Evolutionary conservation across 2,113 vertebrate genomes (phyloP), one percentile per base, ranked within the genome.

Genomic region (Pelobates fuscus): DNA sequence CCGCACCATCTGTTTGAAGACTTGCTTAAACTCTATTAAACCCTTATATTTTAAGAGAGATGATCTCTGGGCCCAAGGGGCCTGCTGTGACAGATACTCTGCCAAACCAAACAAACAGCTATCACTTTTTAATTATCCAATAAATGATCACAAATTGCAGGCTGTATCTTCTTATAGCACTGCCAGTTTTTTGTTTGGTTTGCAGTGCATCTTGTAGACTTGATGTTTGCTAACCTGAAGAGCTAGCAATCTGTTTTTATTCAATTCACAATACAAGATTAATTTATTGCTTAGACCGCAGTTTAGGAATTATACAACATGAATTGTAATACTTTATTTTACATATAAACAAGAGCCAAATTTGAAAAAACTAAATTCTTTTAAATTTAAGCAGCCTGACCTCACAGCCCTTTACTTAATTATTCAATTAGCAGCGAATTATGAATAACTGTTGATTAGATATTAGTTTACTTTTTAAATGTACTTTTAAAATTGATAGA

Each of bases 1-100:
- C 92, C 90, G 87, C 88, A 88, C 95, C 97, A 97, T 98, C 95
- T 99, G 97, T 93, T 98, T 84, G 78, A 89, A 90, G 91, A 89
- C 90, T 85, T 88, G 85, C 79, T 80, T 91, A 89, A 89, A 88
- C 88, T 90, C 90, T 88, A 90, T 93, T 85, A 93, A 94, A 93
- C 95, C 94, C 90, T 92, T 87, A 72, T 95, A 92, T 95, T 97
- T 97, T 94, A 92, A 79, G 88, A 92, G 88, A 29, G 84, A 89
- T 95, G 93, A 96, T 95, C 92, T 90, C 88, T 2, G 46, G 76
- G 81, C 93, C 92, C 94, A 89, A 82, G 89, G 92, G 93, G 85
- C 71, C 81, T 87, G 64, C 73, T 84, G 80, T 72, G 82, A 86
- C 81, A 83, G 81, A 79, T 87, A 81, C 82, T 86, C 89, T 89